These are phyloP conservation scores for Kryptolebias ocellatus DNA, from an alignment of 2,797 vertebrate genomes.

Conservation along the genomic window DNA sequence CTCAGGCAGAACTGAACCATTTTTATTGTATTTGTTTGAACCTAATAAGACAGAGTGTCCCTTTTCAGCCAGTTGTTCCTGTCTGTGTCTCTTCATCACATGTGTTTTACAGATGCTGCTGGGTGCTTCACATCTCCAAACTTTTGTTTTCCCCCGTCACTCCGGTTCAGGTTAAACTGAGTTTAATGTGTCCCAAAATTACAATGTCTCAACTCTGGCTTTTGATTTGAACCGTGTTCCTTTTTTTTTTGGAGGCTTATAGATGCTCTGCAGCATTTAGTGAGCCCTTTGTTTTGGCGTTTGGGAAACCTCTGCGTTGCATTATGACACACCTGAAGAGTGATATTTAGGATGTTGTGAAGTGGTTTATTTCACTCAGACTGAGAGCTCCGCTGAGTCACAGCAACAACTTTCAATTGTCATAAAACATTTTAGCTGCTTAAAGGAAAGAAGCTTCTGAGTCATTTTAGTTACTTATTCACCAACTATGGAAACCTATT, in stretches of 20 bases:
- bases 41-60: background rate
- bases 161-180: background rate
- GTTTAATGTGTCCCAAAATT: background rate
- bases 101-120: background rate
- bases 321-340: background rate
- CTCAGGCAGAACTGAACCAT: background rate
- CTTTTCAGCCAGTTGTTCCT: background rate
- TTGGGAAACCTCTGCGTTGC: background rate
- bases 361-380: too few species aligned
- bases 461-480: too few species aligned
- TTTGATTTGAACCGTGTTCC: background rate
- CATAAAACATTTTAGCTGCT: too few species aligned
- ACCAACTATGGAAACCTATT: too few species aligned
- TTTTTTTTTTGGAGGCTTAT: background rate
- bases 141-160: background rate
- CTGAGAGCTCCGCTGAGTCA: too few species aligned
- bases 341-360: too few species aligned
- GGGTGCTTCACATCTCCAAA: too few species aligned
- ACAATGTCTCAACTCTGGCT: background rate
- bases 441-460: too few species aligned
- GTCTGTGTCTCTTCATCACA: background rate
- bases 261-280: background rate
- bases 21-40: background rate
- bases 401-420: too few species aligned
- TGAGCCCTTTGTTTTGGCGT: background rate